Evolutionary conservation across 2,113 vertebrate genomes (phyloP).

Genomic region (human (Homo sapiens)): DNA sequence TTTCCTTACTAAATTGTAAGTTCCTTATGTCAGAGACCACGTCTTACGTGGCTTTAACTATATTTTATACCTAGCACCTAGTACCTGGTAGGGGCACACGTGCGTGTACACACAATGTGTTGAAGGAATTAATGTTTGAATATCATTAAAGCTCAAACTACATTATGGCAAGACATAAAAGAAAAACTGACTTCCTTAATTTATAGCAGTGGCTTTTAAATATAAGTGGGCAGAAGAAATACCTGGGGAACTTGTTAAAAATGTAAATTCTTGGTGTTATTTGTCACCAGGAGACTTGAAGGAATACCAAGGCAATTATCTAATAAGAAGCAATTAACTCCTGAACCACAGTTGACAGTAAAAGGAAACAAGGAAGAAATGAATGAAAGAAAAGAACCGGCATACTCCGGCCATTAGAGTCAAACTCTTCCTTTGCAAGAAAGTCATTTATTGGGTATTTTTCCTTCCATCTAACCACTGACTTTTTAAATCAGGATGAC

Average conservation of each 20-base stretch:
- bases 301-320: not conserved
- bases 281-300: slow-evolving; percentile 21
- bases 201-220: slow-evolving; percentile 48
- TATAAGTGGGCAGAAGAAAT: slow-evolving; percentile 33
- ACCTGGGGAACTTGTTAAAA: not conserved
- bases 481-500: slow-evolving; percentile 47
- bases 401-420: not conserved
- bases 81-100: not conserved
- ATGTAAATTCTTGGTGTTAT: slow-evolving; percentile 29
- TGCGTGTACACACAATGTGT: not conserved
- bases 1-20: not conserved
- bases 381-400: not conserved
- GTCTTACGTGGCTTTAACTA: not conserved
- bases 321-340: slow-evolving; percentile 15
- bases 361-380: not conserved
- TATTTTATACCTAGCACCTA: slow-evolving; percentile 18
- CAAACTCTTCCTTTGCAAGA: not conserved
- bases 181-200: slow-evolving; percentile 24
- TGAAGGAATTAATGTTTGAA: slow-evolving; percentile 37
- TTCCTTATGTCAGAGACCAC: not conserved
- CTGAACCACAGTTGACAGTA: not conserved
- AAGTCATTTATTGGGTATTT: not conserved
- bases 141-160: not conserved
- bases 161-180: not conserved
- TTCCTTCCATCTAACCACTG: not conserved